A percentile compares a stretch with the other conserved stretches of the same genome.
Conservation (phyloP, 2,797 vertebrate species). For the Streptopelia turtur region DNA sequence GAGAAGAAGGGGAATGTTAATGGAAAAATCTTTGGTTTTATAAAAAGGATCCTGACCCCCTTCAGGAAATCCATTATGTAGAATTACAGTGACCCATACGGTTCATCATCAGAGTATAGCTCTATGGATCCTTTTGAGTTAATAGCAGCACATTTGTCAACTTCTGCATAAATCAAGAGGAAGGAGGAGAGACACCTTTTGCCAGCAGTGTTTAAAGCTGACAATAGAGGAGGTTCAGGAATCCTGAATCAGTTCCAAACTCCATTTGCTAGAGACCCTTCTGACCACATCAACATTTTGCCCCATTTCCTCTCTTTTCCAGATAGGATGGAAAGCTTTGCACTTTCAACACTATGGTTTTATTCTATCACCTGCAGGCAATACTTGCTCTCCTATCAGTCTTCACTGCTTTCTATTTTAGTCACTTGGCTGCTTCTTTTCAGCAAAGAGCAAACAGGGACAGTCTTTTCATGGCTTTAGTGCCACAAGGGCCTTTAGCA, state of each 20-base stretch:
- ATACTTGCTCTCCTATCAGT: not conserved
- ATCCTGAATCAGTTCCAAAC: not conserved
- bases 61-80: constrained; percentile 26
- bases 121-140: not conserved
- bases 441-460: not conserved
- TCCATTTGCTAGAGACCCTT: not conserved
- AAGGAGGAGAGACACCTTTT: not conserved
- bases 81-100: not conserved
- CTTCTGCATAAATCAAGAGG: constrained; percentile 19
- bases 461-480: not conserved
- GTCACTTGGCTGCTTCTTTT: not conserved
- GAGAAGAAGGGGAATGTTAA: constrained; percentile 48
- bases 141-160: not conserved
- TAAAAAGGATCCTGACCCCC: not conserved
- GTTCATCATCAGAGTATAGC: not conserved
- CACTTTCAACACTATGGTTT: not conserved
- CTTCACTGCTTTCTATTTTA: not conserved
- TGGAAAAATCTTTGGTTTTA: not conserved
- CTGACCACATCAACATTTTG: not conserved
- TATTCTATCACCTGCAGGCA: not conserved
- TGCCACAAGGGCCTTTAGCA: not conserved
- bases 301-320: not conserved
- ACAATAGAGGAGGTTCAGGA: not conserved
- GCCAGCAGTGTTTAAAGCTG: not conserved
- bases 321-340: not conserved